These are phyloP conservation scores for Cygnus atratus DNA, from an alignment of 2,113 vertebrate genomes.

Conservation along the genomic window DNA sequence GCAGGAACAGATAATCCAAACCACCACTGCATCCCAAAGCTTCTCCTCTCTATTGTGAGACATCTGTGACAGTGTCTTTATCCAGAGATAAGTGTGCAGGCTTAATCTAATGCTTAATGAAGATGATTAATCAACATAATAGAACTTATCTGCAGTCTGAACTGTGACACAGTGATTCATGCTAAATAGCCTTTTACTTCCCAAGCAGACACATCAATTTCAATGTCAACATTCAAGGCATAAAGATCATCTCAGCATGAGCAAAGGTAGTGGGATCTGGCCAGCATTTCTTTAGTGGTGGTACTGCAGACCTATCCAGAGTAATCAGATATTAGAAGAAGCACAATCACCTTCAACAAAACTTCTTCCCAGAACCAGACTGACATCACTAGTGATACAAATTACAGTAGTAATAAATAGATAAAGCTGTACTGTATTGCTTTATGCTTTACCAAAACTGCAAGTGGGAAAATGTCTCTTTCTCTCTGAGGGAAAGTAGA, in stretches of 20 bases:
- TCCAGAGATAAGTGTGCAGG: neutral
- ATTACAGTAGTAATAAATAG: neutral
- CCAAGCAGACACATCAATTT: neutral
- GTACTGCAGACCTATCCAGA: neutral
- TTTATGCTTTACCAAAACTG: neutral
- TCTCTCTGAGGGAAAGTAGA: neutral
- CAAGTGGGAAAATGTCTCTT: neutral
- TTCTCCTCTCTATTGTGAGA: neutral
- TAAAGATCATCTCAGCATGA: neutral
- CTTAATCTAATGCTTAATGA: neutral
- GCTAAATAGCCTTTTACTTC: neutral
- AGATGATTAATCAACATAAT: neutral
- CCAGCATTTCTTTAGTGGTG: neutral
- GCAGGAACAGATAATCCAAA: neutral
- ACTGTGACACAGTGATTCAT: neutral
- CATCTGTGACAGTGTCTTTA: neutral
- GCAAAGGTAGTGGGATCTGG: neutral
- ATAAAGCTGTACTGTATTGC: neutral
- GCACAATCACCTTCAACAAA: neutral
- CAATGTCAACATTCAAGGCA: neutral
- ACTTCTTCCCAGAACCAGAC: neutral
- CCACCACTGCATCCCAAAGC: neutral
- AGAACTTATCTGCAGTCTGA: neutral
- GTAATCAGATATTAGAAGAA: neutral
- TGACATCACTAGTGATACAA: neutral